Base-by-base conservation (phyloP, 2,888 invertebrate species). In the Cosmorhoe ocellata region DNA sequence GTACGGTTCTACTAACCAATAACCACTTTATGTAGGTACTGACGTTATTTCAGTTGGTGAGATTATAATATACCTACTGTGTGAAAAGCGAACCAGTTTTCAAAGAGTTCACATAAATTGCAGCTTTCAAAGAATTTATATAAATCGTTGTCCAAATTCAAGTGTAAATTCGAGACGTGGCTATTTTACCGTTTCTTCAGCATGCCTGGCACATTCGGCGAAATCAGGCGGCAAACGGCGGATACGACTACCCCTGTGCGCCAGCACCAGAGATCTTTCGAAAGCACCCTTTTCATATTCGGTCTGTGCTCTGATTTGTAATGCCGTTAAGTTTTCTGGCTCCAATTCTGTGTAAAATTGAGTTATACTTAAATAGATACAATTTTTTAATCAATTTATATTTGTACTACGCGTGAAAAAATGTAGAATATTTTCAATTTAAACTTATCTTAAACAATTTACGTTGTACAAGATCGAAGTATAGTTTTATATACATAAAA, bases 261-360 rank as follows among this genome's bases (percentile, higher is more conserved):
- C 77, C 18, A 88, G 64, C 8, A 87, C 73, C 18, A 87, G 66
- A 12, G 88, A 76, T 9, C 79, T 76, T 56, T 88, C 89, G 55
- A 89, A 89, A 2, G 74, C 77, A 50, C 87, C 80, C 64, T 84
- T 85, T 61, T 88, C 85, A 58, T 90, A 90, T 64, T 87, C 82
- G 0, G 84, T 88, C 52, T 83, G 79, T 6, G 87, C 84, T 46
- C 73, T 75, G 37, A 89, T 84, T 74, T 88, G 83, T 61, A 81
- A 66, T 1, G 85, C 88, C 47, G 78, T 76, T 53, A 80, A 63
- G 52, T 88, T 89, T 18, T 80, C 67, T 14, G 89, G 88, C 53
- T 85, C 85, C 57, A 88, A 66, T 60, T 81, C 89, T 88, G 59
- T 51, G 36, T 32, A 28, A 26, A 52, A 52, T 44, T 32, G 32